Base-by-base conservation (phyloP, 1,140 invertebrate species). In the Prorops nasuta region DNA sequence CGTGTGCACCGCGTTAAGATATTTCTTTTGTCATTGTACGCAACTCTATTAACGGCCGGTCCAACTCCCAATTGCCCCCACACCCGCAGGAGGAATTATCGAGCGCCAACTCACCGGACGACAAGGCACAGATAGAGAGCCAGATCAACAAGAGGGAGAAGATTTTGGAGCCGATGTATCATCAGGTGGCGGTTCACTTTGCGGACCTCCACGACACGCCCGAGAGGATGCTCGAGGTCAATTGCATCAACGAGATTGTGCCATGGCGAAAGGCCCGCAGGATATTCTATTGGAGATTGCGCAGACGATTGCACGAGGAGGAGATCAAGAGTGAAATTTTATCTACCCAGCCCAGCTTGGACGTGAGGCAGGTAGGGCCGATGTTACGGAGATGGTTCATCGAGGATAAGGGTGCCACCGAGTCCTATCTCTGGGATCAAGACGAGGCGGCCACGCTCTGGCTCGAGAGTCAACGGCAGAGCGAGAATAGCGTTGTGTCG, bases 201-300 rank as follows among this genome's bases (percentile, higher is more conserved):
- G 96, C 96, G 1, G 97, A 99, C 75, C 81, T 99, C 1, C 97
- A 99, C 72, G 98, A 99, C 66, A 98, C 95, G 0, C 94, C 97
- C 0, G 92, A 94, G 42, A 82, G 96, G 45, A 98, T 99, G 96
- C 80, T 94, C 35, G 95, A 97, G 56, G 98, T 98, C 67, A 91
- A 89, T 35, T 87, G 89, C 24, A 96, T 99, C 18, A 69, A 92
- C 80, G 93, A 96, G 60, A 91, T 98, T 54, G 83, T 98, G 15
- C 85, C 91, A 0, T 98, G 95, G 95, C 78, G 83, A 14, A 83
- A 81, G 7, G 90, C 93, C 0, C 82, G 96, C 2, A 79, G 77
- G 10, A 83, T 86, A 42, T 80, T 98, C 3, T 92, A 95, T 73
- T 97, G 94, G 94, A 81, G 94, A 19, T 71, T 98, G 16, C 80